These are phyloP conservation scores for Misgurnus anguillicaudatus DNA, from an alignment of 2,113 vertebrate genomes.

Conservation along the genomic window DNA sequence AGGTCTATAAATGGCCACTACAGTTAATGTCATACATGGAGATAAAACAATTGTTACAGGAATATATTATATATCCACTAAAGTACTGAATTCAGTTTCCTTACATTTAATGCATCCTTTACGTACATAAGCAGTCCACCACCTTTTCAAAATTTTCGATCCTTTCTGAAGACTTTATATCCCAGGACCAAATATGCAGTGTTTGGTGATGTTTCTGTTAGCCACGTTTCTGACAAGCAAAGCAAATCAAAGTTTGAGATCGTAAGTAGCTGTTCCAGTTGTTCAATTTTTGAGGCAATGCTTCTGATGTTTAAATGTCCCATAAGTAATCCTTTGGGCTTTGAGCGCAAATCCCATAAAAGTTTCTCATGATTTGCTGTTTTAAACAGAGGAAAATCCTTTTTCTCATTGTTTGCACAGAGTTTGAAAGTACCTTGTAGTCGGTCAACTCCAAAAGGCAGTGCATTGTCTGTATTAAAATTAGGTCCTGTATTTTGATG, in stretches of 20 bases:
- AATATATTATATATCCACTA: not conserved
- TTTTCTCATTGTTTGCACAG: not conserved
- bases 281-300: not conserved
- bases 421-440: not conserved
- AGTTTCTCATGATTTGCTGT: not conserved
- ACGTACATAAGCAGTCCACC: not conserved
- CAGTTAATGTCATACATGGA: not conserved
- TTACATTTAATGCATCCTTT: not conserved
- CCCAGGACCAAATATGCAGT: not conserved
- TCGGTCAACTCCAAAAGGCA: too few relatives aligned
- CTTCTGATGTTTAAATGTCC: not conserved
- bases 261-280: not conserved
- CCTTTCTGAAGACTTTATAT: not conserved
- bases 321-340: not conserved
- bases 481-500: too few relatives aligned
- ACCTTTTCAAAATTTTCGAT: not conserved
- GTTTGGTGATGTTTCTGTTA: not conserved
- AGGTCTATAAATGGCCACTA: not conserved
- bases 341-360: not conserved
- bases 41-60: constrained; percentile 3
- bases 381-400: not conserved
- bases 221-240: not conserved
- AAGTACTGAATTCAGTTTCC: not conserved
- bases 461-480: too few relatives aligned
- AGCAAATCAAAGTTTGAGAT: not conserved